Evolutionary conservation across 2,797 vertebrate genomes (phyloP), one percentile per base, ranked within the genome.

Genomic region (Cyclopterus lumpus): DNA sequence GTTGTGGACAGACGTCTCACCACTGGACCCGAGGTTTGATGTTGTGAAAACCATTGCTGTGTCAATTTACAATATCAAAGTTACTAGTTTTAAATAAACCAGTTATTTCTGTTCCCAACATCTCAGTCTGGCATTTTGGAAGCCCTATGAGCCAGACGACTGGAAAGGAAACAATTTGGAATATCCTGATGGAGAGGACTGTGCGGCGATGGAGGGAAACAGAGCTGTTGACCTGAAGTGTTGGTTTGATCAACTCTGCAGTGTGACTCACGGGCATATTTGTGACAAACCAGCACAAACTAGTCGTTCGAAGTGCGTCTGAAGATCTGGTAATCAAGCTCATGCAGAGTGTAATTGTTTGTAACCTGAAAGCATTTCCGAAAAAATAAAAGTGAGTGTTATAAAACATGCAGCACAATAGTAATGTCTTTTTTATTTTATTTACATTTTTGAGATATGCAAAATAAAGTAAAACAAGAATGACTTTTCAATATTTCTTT

Each of bases 1-100:
- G 90, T 1, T 75, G 12, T 93, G 88, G 91, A 40, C 24, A 11
- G 91, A 93, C 24, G 55, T 63, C 3, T 83, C 87, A 32, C 0
- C 0, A 1, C 84, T 91, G 24, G 0, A 57, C 1, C 0, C 0
- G 2, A 62, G 81, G 90, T 92, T 24, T 20, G 61, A 70, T 18
- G 9, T 44, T 26, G 5, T 34, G 0, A 54, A 71, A 57, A 42
- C 0, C 6, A 46, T 6, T 38, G 51, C 36, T n/a, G 1, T 48
- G 2, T 53, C 8, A 6, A 4, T 60, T 40, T 57, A 1, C 0
- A 38, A 20, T 16, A 49, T 44, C 1, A 73, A 30, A 58, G 6
- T 71, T 2, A 34, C 0, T 6, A 30, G 62, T 48, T 73, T 57
- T 5, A 58, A n/a, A 15, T 71, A 3, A 54, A 49, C 20, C 6